These are phyloP conservation scores for Tachycineta bicolor DNA, from an alignment of 2,113 vertebrate genomes.

Conservation along the genomic window DNA sequence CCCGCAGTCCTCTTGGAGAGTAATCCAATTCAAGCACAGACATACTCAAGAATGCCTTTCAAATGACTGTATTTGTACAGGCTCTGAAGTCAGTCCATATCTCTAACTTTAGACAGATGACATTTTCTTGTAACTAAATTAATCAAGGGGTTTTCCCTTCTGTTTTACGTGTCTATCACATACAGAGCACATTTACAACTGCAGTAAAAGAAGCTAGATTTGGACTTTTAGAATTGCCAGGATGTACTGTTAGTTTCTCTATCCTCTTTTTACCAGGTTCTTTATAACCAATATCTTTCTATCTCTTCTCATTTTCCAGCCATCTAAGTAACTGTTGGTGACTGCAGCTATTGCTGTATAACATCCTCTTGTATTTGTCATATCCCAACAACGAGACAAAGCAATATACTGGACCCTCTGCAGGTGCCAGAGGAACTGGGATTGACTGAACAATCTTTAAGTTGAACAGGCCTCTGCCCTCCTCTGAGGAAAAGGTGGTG, in stretches of 20 bases:
- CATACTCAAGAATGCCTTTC: neutral
- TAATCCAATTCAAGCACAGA: neutral
- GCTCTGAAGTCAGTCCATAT: neutral
- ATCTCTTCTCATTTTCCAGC: neutral
- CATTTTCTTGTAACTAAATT: neutral
- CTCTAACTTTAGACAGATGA: neutral
- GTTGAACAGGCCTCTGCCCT: neutral
- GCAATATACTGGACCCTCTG: neutral
- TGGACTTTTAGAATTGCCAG: neutral
- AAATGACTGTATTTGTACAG: neutral
- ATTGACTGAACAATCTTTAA: neutral
- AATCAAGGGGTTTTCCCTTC: neutral
- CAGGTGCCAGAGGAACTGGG: neutral
- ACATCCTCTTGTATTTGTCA: neutral
- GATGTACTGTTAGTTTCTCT: neutral
- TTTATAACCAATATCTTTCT: neutral
- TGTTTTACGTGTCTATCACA: rapidly evolving
- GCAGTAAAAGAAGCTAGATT: neutral
- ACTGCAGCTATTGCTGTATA: neutral
- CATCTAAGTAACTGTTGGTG: rapidly evolving
- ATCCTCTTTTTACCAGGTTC: neutral
- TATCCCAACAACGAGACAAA: neutral
- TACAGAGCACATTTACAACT: neutral
- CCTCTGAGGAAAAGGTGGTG: neutral
- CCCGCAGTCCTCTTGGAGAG: neutral